Percentiles rank a stretch among this genome's conserved stretches.
Conservation (phyloP, 2,888 invertebrate genomes). For the Tillus elongatus region DNA sequence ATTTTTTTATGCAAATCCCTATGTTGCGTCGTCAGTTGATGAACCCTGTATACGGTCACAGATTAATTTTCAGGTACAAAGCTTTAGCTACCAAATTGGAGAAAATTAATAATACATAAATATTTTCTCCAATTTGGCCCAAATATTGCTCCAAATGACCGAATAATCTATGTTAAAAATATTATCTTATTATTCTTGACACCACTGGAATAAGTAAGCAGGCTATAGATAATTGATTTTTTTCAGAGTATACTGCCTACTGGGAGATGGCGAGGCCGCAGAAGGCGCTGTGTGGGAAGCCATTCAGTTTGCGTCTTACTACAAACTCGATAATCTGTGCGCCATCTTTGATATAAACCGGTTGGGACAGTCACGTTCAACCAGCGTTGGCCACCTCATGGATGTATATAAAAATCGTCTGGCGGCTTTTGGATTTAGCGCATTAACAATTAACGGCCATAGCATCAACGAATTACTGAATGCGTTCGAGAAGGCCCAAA, state of each 20-base stretch:
- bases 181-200: neutral
- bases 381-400: constrained; percentile 84
- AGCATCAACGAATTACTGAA: constrained; percentile 82
- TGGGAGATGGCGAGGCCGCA: constrained; percentile 97
- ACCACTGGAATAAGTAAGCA: constrained; percentile 32
- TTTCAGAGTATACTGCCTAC: constrained; percentile 79
- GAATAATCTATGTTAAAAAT: no score
- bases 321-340: constrained; percentile 92
- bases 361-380: constrained; percentile 92
- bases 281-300: constrained; percentile 99
- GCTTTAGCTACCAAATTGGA: no score
- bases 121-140: no score
- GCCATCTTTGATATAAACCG: constrained; percentile 95
- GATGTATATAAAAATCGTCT: constrained; percentile 72
- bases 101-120: no score
- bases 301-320: constrained; percentile 84
- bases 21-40: no score
- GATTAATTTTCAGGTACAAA: no score
- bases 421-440: constrained; percentile 84
- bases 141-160: no score
- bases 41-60: no score
- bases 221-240: constrained; percentile 6
- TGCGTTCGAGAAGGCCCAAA: constrained; percentile 72
- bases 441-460: constrained; percentile 91
- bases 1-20: no score